Evolutionary conservation across 2,888 invertebrate species (phyloP).

Genomic region (Tiliacea aurago): DNA sequence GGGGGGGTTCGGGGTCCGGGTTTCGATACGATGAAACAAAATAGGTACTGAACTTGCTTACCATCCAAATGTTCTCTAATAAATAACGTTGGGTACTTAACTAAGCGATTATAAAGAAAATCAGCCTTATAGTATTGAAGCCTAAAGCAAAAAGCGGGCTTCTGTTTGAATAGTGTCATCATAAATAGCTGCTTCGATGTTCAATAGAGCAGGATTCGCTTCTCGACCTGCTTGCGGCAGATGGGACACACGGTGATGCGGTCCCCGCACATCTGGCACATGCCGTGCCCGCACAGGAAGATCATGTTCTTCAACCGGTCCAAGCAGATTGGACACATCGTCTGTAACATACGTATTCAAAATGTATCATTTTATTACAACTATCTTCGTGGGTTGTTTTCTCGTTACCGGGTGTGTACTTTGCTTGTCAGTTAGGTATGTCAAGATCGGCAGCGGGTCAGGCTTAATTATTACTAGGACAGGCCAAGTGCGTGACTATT

Average conservation of each 20-base stretch:
- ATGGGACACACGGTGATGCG: constrained; percentile 99
- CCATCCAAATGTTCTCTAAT: constrained; percentile 31
- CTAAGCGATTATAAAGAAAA: constrained; percentile 53
- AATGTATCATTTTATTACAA: background rate
- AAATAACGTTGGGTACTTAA: constrained; percentile 39
- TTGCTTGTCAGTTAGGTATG: constrained; percentile 1
- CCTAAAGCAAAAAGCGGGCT: constrained; percentile 27
- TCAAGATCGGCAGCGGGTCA: background rate
- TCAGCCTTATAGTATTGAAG: constrained; percentile 62
- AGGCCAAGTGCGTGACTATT: background rate
- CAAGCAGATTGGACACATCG: constrained; percentile 99
- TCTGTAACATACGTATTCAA: constrained; percentile 91
- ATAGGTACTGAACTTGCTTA: constrained; percentile 21
- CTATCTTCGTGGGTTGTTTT: background rate
- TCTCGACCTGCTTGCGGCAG: constrained; percentile 98
- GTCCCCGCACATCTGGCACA: constrained; percentile 99
- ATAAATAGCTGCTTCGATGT: background rate
- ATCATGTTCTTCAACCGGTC: constrained; percentile 99
- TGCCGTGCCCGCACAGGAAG: constrained; percentile 99
- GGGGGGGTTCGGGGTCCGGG: too few species aligned
- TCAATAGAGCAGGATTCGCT: constrained; percentile 96
- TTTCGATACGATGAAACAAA: too few species aligned
- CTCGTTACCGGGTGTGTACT: background rate
- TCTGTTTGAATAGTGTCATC: constrained; percentile 19
- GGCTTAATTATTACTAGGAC: too few species aligned